phyloP scores from a whole-genome alignment of 2,113 vertebrate species.

The Apaloderma vittatum region DNA sequence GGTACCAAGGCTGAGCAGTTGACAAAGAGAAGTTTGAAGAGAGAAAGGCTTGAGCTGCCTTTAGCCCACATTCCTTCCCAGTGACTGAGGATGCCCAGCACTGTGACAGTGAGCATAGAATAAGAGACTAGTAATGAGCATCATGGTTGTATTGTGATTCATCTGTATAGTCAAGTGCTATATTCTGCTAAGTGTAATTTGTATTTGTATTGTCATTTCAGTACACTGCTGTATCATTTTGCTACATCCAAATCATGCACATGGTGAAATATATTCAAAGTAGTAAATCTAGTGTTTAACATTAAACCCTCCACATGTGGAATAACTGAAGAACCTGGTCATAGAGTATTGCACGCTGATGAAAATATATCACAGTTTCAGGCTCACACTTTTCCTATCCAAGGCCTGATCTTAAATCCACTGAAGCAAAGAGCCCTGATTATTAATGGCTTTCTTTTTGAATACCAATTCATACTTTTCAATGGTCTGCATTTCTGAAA shows the following conservation, averaged over 20 bases:
- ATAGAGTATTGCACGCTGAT: not conserved
- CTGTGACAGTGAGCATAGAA: not conserved
- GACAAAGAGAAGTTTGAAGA: not conserved
- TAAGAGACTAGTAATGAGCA: not conserved
- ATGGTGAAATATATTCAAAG: not conserved
- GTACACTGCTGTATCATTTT: not conserved
- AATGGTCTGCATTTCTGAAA: not conserved
- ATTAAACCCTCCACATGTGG: not conserved
- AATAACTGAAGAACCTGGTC: not conserved
- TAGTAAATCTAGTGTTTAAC: not conserved
- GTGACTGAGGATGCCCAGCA: not conserved
- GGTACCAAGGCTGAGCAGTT: not conserved
- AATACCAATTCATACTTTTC: not conserved
- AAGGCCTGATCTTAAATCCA: not conserved
- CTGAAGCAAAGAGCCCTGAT: not conserved
- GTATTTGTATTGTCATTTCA: not conserved
- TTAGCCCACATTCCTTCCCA: not conserved
- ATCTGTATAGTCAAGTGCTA: not conserved
- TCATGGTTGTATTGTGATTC: not conserved
- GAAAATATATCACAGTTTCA: not conserved
- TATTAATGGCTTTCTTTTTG: not conserved
- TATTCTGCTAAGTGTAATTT: not conserved
- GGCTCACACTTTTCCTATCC: not conserved
- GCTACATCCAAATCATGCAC: not conserved
- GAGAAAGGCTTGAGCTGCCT: not conserved